Evolutionary conservation across 2,888 invertebrate species (phyloP).

Genomic region (Rhorus exstirpatorius): DNA sequence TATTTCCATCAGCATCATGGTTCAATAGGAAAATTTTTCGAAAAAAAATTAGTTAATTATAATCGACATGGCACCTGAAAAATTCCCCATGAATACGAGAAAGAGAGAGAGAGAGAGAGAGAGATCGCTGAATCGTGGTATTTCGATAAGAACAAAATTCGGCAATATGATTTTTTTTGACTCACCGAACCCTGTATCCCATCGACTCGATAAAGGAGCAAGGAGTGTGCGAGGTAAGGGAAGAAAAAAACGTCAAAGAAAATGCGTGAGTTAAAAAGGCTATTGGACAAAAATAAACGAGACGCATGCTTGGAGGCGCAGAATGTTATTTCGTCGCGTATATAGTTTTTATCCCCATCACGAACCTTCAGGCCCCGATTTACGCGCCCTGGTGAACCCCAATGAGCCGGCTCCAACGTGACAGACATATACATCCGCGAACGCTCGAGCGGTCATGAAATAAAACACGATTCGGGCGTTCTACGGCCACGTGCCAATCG

Average conservation of each 20-base stretch:
- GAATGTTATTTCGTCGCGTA: conserved; percentile 24
- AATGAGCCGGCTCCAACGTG: conserved; percentile 67
- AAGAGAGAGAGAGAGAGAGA: too few relatives aligned
- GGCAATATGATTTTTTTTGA: too few relatives aligned
- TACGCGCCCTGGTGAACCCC: conserved; percentile 70
- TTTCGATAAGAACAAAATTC: too few relatives aligned
- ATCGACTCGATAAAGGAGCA: too few relatives aligned
- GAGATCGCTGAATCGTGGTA: too few relatives aligned
- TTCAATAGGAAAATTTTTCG: too few relatives aligned
- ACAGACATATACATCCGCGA: conserved; percentile 41
- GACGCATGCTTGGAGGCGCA: neutral
- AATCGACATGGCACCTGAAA: too few relatives aligned
- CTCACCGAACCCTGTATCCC: too few relatives aligned
- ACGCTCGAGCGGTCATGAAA: conserved; percentile 72
- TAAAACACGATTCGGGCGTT: conserved; percentile 79
- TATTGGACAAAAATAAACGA: neutral
- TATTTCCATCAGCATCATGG: too few relatives aligned
- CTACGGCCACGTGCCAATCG: conserved; percentile 83
- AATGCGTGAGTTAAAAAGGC: neutral
- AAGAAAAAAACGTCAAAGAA: neutral
- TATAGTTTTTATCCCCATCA: conserved; percentile 10
- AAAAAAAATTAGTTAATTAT: too few relatives aligned
- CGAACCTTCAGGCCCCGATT: conserved; percentile 58
- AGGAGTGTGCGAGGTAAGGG: neutral
- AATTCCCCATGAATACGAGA: too few relatives aligned